Percentiles rank a stretch among this genome's conserved stretches.
phyloP scores from a whole-genome alignment of 2,888 invertebrate species.

The Polydesmus complanatus region DNA sequence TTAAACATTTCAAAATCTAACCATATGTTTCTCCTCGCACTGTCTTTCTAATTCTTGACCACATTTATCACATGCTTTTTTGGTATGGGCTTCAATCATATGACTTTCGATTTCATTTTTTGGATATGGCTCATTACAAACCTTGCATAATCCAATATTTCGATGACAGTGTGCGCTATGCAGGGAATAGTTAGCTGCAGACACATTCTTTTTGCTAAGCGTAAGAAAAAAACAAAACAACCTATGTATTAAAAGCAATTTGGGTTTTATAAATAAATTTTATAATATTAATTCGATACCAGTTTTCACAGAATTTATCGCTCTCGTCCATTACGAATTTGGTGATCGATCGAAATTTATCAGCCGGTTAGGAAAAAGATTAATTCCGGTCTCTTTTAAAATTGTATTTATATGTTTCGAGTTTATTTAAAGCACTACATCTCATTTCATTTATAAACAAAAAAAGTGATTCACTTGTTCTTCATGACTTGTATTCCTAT shows the following conservation, averaged over 20 bases:
- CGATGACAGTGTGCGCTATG: conserved; percentile 55
- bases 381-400: no score
- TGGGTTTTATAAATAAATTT: neutral
- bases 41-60: conserved; percentile 28
- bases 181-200: conserved; percentile 50
- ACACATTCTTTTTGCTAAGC: conserved; percentile 51
- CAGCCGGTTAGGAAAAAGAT: no score
- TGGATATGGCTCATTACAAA: conserved; percentile 53
- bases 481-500: no score
- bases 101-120: conserved; percentile 45
- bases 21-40: conserved; percentile 31
- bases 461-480: no score
- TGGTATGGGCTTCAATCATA: conserved; percentile 35
- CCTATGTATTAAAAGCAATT: neutral
- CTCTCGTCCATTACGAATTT: no score
- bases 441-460: no score
- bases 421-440: no score
- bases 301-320: conserved; percentile 9
- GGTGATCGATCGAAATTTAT: no score
- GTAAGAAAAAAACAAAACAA: neutral
- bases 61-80: conserved; percentile 36
- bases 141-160: conserved; percentile 49
- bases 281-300: neutral
- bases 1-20: conserved; percentile 19
- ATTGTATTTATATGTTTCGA: no score